Evolutionary conservation across 2,113 vertebrate genomes (phyloP).

Genomic region (Megaptera novaeangliae): DNA sequence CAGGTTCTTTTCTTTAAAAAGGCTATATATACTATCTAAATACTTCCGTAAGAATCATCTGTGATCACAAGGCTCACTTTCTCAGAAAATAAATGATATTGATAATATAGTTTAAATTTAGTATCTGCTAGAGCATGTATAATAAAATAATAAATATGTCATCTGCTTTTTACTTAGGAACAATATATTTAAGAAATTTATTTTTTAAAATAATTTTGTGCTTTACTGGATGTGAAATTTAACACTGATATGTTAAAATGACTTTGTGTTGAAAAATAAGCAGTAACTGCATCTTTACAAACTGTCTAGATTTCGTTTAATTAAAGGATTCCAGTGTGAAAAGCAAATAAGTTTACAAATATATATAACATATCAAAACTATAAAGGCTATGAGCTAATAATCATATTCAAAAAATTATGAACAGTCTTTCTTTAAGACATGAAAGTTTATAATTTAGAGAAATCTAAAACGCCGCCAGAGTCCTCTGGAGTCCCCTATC

Average conservation of each 20-base stretch:
- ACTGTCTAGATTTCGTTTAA: neutral
- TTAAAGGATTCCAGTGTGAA: neutral
- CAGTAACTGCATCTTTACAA: neutral
- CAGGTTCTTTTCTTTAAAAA: neutral
- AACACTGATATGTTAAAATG: neutral
- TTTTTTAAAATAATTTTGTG: neutral
- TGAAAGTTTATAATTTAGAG: neutral
- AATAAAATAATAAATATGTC: neutral
- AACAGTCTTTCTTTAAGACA: neutral
- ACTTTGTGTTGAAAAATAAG: neutral
- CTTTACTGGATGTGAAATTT: neutral
- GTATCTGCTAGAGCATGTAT: neutral
- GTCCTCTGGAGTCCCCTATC: neutral
- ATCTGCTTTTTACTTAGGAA: neutral
- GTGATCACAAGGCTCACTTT: neutral
- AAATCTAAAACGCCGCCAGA: neutral
- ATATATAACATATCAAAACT: neutral
- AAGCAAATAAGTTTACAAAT: neutral
- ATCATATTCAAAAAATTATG: neutral
- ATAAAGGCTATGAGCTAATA: neutral
- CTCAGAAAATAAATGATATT: neutral
- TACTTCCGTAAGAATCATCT: neutral
- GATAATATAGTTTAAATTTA: neutral
- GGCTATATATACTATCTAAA: neutral
- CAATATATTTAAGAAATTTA: neutral